phyloP scores from a whole-genome alignment of 2,888 invertebrate species.

The Lepidochrysops patricia region DNA sequence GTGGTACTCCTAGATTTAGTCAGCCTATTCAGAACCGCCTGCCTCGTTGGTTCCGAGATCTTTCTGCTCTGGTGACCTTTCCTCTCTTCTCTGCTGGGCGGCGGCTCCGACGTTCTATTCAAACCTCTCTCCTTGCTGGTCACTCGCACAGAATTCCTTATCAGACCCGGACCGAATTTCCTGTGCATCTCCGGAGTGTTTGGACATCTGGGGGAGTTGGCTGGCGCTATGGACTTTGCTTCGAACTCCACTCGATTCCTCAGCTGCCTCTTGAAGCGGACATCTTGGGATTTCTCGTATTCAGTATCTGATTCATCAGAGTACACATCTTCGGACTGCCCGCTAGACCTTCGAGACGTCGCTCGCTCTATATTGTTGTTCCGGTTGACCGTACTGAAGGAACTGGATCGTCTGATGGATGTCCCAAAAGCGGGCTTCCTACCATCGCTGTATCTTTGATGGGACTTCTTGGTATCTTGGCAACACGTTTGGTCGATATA shows the following conservation, averaged over 20 bases:
- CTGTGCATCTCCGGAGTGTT: slow-evolving; percentile 77
- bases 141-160: slow-evolving; percentile 55
- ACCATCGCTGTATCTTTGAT: slow-evolving; percentile 46
- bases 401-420: slow-evolving; percentile 79
- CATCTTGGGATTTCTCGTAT: slow-evolving; percentile 55
- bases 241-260: slow-evolving; percentile 77
- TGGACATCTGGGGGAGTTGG: slow-evolving; percentile 71
- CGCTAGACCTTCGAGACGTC: slow-evolving; percentile 45
- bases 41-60: slow-evolving; percentile 54
- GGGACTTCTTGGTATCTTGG: slow-evolving; percentile 46
- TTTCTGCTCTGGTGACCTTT: slow-evolving; percentile 58
- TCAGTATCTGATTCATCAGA: slow-evolving; percentile 65
- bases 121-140: slow-evolving; percentile 63
- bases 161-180: slow-evolving; percentile 71
- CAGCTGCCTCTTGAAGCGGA: slow-evolving; percentile 79
- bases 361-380: slow-evolving; percentile 57
- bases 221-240: slow-evolving; percentile 57
- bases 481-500: slow-evolving; percentile 64
- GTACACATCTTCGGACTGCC: slow-evolving; percentile 51
- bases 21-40: slow-evolving; percentile 54
- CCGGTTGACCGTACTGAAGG: slow-evolving; percentile 73
- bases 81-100: slow-evolving; percentile 48
- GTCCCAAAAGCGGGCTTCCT: slow-evolving; percentile 42
- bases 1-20: slow-evolving; percentile 68
- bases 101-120: slow-evolving; percentile 77